Base-by-base conservation (phyloP, 2,888 invertebrate genomes). In the Drosophila maculinotata region DNA sequence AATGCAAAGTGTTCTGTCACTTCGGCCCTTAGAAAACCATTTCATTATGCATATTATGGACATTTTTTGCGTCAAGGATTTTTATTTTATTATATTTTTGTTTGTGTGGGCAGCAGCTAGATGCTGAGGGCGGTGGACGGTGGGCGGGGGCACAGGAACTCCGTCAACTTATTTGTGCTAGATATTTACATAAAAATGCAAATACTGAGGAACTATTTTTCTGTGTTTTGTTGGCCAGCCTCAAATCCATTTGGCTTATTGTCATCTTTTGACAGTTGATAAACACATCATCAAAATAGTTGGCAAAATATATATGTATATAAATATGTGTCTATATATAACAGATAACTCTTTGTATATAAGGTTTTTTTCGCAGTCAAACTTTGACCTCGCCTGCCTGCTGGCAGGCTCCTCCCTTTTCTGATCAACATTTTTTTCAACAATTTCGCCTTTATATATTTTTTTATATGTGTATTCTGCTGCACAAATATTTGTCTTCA, bases 11-110 rank as follows among this genome's bases (percentile, higher is more conserved):
- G 69, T 56, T 44, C 63, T 59, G 64, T 56, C 75, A 74, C 58
- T 69, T 69, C 30, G 64, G 65, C 33, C 58, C 65, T 51, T 65
- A 66, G 65, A 69, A 71, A 69, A 51, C 60, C 69, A 69, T 85
- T 80, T 79, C 65, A 80, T 85, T 85, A 79, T 79, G 83, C 82
- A 81, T 79, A 82, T 69, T 70, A 56, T 67, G 70, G 47, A 60
- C 31, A 74, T 45, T 69, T 69, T 49, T 57, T 67, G 41, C 51
- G 53, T 41, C 51, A 47, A 54, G 54, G 45, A 44, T 31, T 28
- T 41, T 10, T 35, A n/a, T 47, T n/a, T 10, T 53, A 36, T 12
- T 28, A 30, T 28, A 35, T 14, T 49, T 47, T 35, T 38, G 7
- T 39, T 57, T 31, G 9, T 9, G 26, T 54, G 12, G 14, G 1